Evolutionary conservation across 2,113 vertebrate species (phyloP), one percentile per base, ranked within the genome.

Genomic region (Prolemur simus): DNA sequence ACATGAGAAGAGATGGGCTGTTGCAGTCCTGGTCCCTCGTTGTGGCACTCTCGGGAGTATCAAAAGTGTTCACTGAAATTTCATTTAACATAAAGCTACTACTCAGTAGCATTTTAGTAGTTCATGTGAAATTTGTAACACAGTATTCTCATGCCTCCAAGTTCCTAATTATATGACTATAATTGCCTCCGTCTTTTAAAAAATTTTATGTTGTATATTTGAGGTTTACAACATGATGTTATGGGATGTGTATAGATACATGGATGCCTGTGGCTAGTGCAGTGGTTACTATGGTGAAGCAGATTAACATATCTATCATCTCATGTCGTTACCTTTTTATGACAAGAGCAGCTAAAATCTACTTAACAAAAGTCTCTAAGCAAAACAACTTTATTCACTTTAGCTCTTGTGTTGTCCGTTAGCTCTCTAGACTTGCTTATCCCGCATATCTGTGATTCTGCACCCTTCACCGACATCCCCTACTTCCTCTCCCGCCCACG

Each of bases 1-100:
- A 7, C 0, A 11, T 8, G 47, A 34, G 39, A 23, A 5, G 21
- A 52, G 54, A 10, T 6, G 7, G 20, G 9, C 2, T 23, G 10
- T 1, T 1, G 18, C 12, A 8, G 23, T 2, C 56, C 9, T 14
- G 1, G 8, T 21, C 69, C 56, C 56, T 12, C 14, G 0, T 29
- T 0, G 18, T 3, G 4, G 25, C 14, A 0, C 42, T 17, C 21
- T 17, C 0, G 42, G 52, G 49, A 29, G 12, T 8, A 6, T 9
- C 18, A 15, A 11, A 56, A 66, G 45, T 45, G 37, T 7, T 21
- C 45, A 23, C 34, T 34, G 25, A 6, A n/a, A 39, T 82, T 52
- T 56, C 45, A 25, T 9, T 52, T 42, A n/a, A 64, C n/a, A 20
- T 14, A 34, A 25, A 47, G 27, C n/a, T 5, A n/a, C 45, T 37